A percentile compares a stretch with the other conserved stretches of the same genome.
phyloP scores from a whole-genome alignment of 2,888 invertebrate species.

The Sepiola atlantica region DNA sequence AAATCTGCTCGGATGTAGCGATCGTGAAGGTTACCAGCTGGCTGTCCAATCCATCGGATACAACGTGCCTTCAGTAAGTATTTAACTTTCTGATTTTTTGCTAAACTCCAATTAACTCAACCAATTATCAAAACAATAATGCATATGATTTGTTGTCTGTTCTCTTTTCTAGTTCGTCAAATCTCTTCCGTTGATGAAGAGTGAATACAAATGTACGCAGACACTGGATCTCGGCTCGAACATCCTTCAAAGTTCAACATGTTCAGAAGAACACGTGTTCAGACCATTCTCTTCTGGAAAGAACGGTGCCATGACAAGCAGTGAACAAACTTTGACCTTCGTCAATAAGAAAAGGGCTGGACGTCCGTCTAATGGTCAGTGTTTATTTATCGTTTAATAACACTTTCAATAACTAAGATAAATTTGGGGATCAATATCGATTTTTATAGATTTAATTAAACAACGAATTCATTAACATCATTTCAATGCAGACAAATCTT shows the following conservation, averaged over 20 bases:
- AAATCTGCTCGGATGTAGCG: conserved; percentile 68
- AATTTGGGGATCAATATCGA: too few relatives aligned
- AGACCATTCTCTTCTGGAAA: conserved; percentile 81
- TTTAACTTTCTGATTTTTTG: neutral
- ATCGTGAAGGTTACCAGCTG: conserved; percentile 67
- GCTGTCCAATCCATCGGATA: conserved; percentile 70
- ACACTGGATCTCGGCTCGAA: conserved; percentile 81
- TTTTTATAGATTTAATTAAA: too few relatives aligned
- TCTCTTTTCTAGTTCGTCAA: conserved; percentile 63
- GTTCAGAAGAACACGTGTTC: conserved; percentile 83
- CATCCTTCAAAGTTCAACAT: conserved; percentile 80
- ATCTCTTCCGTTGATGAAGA: conserved; percentile 73
- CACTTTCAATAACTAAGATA: too few relatives aligned
- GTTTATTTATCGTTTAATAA: neutral
- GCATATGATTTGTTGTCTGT: neutral
- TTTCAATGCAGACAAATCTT: too few relatives aligned
- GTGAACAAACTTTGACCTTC: conserved; percentile 71
- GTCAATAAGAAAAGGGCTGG: neutral
- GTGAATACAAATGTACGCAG: conserved; percentile 81
- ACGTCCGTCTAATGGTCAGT: neutral
- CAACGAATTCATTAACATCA: too few relatives aligned
- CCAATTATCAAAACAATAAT: neutral
- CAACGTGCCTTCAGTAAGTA: conserved; percentile 67
- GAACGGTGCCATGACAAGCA: conserved; percentile 75
- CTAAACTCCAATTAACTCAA: neutral